A percentile compares a stretch with the other conserved stretches of the same genome.
These are phyloP conservation scores for Eucera pruinosa DNA, from an alignment of 2,888 invertebrate genomes.

Conservation along the genomic window DNA sequence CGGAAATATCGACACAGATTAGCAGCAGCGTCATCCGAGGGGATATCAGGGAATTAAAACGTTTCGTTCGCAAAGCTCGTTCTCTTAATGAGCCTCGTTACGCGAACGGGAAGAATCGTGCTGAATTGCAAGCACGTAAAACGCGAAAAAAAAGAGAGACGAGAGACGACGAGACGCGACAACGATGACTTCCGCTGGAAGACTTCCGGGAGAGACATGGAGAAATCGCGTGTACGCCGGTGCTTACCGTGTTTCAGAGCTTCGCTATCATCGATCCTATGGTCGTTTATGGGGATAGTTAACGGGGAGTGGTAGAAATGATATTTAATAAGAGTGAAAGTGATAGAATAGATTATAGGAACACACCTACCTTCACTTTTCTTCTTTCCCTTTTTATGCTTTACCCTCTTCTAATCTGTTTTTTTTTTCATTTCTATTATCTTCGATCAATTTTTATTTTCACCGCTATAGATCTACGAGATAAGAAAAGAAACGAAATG, in stretches of 20 bases:
- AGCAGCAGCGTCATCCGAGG: background rate
- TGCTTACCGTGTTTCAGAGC: background rate
- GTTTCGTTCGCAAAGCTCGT: constrained; percentile 21
- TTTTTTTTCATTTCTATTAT: too few relatives aligned
- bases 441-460: too few relatives aligned
- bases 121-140: constrained; percentile 59
- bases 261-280: background rate
- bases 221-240: constrained; percentile 3
- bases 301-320: background rate
- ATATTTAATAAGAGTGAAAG: background rate
- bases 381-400: too few relatives aligned
- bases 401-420: too few relatives aligned
- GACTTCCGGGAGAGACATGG: constrained; percentile 19
- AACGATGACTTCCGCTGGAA: constrained; percentile 33
- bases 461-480: too few relatives aligned
- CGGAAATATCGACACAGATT: background rate
- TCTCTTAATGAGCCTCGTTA: constrained; percentile 52
- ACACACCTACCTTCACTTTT: too few relatives aligned
- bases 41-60: constrained; percentile 32
- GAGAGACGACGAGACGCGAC: constrained; percentile 28
- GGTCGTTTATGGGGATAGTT: background rate
- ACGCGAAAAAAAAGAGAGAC: constrained; percentile 27
- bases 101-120: constrained; percentile 45
- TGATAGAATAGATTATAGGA: background rate
- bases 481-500: too few relatives aligned